Evolutionary conservation across 2,888 invertebrate species (phyloP).

Genomic region (Xylophagus ater): DNA sequence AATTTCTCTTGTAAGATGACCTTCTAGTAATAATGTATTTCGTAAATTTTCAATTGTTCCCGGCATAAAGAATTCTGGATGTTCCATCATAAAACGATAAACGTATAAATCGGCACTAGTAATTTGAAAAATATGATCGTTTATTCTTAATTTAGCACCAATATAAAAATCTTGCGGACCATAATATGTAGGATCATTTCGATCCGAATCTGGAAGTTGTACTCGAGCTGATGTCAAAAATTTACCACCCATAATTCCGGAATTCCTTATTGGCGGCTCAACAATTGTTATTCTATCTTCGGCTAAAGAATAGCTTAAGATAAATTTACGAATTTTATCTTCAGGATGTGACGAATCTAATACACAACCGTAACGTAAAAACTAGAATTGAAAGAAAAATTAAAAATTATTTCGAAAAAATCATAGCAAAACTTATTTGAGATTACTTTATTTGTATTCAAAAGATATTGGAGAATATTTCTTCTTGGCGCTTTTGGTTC

Average conservation of each 20-base stretch:
- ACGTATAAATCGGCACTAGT: slow-evolving; percentile 67
- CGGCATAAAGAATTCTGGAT: slow-evolving; percentile 58
- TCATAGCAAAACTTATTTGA: background rate
- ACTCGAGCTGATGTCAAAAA: slow-evolving; percentile 58
- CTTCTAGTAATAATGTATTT: slow-evolving; percentile 55
- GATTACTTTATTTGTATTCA: slow-evolving; percentile 54
- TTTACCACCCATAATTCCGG: slow-evolving; percentile 63
- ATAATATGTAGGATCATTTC: slow-evolving; percentile 62
- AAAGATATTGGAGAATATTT: slow-evolving; percentile 61
- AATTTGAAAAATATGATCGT: slow-evolving; percentile 64
- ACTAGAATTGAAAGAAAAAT: slow-evolving; percentile 26
- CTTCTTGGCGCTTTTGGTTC: slow-evolving; percentile 62
- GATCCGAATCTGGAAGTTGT: slow-evolving; percentile 56
- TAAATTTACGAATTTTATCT: slow-evolving; percentile 61
- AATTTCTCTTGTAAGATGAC: slow-evolving; percentile 47
- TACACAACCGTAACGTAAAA: slow-evolving; percentile 61
- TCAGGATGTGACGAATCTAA: slow-evolving; percentile 71
- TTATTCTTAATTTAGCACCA: slow-evolving; percentile 58
- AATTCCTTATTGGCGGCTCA: slow-evolving; percentile 61
- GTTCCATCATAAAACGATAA: slow-evolving; percentile 61
- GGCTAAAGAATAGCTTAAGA: slow-evolving; percentile 62
- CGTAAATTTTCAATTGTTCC: slow-evolving; percentile 55
- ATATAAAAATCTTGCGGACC: slow-evolving; percentile 70
- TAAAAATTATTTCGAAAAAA: background rate
- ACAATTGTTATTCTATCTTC: slow-evolving; percentile 64